phyloP scores from a whole-genome alignment of 1,140 invertebrate genomes.

The Drosophila burlai region DNA sequence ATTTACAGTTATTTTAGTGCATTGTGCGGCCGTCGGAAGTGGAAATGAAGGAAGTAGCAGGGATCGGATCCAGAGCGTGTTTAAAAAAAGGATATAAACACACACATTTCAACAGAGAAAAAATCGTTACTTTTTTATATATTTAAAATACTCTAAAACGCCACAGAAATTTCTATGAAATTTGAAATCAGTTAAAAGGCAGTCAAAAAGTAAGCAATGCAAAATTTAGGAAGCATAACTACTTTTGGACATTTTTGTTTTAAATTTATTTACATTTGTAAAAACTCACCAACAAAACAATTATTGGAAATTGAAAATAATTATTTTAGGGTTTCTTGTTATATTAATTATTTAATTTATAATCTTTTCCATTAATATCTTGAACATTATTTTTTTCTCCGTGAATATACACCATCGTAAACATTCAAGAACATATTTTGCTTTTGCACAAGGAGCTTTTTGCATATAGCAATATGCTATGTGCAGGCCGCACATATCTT shows the following conservation, averaged over 20 bases:
- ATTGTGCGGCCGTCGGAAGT: conserved; percentile 68
- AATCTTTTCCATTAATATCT: not conserved
- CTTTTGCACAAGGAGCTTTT: conserved; percentile 5
- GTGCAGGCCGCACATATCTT: conserved; percentile 33
- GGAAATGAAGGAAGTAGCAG: conserved; percentile 46
- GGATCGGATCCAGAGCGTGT: conserved; percentile 25
- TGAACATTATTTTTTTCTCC: not conserved
- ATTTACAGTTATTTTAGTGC: conserved; percentile 82
- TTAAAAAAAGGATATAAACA: conserved; percentile 15
- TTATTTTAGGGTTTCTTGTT: not conserved
- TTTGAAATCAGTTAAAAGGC: not conserved
- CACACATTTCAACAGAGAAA: conserved; percentile 5
- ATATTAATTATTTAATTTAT: no score
- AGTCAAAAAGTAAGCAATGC: no score
- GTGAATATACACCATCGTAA: conserved; percentile 7
- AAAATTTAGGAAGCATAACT: no score
- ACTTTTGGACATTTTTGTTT: not conserved
- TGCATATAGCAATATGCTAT: conserved; percentile 23
- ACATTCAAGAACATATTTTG: conserved; percentile 5
- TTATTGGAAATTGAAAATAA: no score
- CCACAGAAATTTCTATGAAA: not conserved
- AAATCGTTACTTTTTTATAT: not conserved
- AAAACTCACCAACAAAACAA: no score
- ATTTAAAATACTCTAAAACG: no score
- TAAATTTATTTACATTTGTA: not conserved